Conservation (phyloP, 2,888 invertebrate species). For the Leucozona laternaria region DNA sequence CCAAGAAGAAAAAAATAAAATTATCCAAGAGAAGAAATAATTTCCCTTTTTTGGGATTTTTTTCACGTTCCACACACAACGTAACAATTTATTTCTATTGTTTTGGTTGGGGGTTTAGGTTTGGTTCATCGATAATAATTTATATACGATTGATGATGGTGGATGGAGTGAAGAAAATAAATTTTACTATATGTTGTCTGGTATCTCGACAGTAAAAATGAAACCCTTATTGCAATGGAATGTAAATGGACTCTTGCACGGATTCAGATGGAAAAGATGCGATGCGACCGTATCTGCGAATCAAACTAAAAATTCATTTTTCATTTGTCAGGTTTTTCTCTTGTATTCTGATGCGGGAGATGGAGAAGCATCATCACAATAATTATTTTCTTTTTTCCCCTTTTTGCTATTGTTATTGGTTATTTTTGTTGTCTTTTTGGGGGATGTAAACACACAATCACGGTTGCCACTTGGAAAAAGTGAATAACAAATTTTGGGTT, state of each 20-base stretch:
- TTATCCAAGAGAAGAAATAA: conserved; percentile 35
- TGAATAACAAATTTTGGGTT: not conserved
- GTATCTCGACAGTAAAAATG: not conserved
- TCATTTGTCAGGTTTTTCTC: conserved; percentile 62
- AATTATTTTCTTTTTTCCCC: conserved; percentile 37
- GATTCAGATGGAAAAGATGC: conserved; percentile 38
- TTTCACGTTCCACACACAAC: conserved; percentile 31
- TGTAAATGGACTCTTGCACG: conserved; percentile 13
- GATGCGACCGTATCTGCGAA: conserved; percentile 70
- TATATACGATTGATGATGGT: conserved; percentile 11
- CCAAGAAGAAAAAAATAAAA: conserved; percentile 8
- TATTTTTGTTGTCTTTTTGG: conserved; percentile 42
- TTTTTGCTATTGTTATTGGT: conserved; percentile 42
- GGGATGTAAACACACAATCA: conserved; percentile 61
- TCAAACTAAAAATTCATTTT: conserved; percentile 67
- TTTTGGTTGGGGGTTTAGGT: conserved; percentile 1
- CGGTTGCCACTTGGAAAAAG: not conserved
- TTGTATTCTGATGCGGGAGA: conserved; percentile 53
- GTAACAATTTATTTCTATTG: conserved; percentile 4
- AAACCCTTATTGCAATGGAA: conserved; percentile 34
- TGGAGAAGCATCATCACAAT: conserved; percentile 47
- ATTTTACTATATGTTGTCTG: conserved; percentile 1
- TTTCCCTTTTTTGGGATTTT: conserved; percentile 60
- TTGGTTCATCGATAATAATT: conserved; percentile 45
- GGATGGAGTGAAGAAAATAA: conserved; percentile 15